Evolutionary conservation across 2,888 invertebrate species (phyloP), one percentile per base, ranked within the genome.

Genomic region (Sisyra terminalis): DNA sequence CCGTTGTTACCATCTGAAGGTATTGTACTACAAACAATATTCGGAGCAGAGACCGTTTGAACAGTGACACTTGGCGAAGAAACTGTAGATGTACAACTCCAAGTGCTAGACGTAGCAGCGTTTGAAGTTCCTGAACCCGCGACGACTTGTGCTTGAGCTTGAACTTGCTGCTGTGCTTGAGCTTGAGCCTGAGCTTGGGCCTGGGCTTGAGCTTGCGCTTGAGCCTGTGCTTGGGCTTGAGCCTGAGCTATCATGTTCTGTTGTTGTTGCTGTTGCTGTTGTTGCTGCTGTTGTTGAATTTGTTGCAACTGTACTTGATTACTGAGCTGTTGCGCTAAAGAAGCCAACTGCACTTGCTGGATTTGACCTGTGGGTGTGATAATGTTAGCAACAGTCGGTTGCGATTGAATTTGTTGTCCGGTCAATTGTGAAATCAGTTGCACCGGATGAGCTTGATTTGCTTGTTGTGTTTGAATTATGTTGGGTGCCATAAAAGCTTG

Each of bases 361-460:
- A 89, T 79, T 56, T 88, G 89, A 0, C 89, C 89, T 41, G 77
- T 81, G 0, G 88, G 88, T 3, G 88, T 86, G n/a, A 89, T 71
- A 29, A 87, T 80, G 57, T 85, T 87, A 0, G 87, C 84, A 44
- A 84, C 65, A 17, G 41, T 41, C 59, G 80, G 78, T 49, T 76
- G 72, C 30, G 71, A 69, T 65, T 74, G 65, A 58, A 69, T 43
- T 43, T 43, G 43, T 68, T 82, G 83, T 16, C 43, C 43, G 2
- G 83, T 75, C 49, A 85, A 64, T 61, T 86, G 87, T n/a, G 86
- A 87, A 53, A 87, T 78, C 57, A 87, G 76, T 60, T 82, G 83
- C 55, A 82, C 63, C 47, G 74, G 75, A 46, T 60, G 57, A 10
- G 54, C 54, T 37, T 73, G 73, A 2, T 61, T 52, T 29, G 50